Evolutionary conservation across 2,888 invertebrate species (phyloP).

Genomic region (Leucophenga montana): DNA sequence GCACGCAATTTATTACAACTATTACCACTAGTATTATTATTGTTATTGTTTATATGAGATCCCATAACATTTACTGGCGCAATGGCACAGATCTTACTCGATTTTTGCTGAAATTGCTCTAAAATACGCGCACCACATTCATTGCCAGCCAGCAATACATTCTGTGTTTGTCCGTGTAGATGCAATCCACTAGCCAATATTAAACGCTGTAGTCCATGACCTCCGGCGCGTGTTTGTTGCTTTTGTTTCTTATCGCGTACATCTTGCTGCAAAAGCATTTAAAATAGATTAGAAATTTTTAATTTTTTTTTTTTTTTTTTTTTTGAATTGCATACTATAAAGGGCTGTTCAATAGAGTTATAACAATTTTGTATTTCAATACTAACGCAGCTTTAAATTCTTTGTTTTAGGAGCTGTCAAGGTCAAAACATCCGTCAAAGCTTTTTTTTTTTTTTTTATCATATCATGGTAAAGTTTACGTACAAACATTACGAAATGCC

Average conservation of each 20-base stretch:
- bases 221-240: background rate
- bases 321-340: too few relatives aligned
- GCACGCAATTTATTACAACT: constrained; percentile 63
- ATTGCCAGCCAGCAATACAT: constrained; percentile 66
- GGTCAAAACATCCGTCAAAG: too few relatives aligned
- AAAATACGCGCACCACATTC: constrained; percentile 66
- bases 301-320: background rate
- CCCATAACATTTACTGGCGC: constrained; percentile 8
- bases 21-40: constrained; percentile 31
- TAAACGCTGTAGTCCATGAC: constrained; percentile 60
- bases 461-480: too few relatives aligned
- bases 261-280: constrained; percentile 56
- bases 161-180: constrained; percentile 62
- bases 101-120: constrained; percentile 57
- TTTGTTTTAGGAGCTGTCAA: too few relatives aligned
- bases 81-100: too few relatives aligned
- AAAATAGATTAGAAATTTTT: background rate
- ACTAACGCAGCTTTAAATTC: too few relatives aligned
- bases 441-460: too few relatives aligned
- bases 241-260: constrained; percentile 62
- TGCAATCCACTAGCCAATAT: constrained; percentile 67
- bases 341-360: too few relatives aligned
- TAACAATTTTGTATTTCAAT: too few relatives aligned
- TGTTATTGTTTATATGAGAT: constrained; percentile 44
- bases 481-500: too few relatives aligned